Conservation (phyloP, 2,797 vertebrate genomes). For the Xiphophorus birchmanni region DNA sequence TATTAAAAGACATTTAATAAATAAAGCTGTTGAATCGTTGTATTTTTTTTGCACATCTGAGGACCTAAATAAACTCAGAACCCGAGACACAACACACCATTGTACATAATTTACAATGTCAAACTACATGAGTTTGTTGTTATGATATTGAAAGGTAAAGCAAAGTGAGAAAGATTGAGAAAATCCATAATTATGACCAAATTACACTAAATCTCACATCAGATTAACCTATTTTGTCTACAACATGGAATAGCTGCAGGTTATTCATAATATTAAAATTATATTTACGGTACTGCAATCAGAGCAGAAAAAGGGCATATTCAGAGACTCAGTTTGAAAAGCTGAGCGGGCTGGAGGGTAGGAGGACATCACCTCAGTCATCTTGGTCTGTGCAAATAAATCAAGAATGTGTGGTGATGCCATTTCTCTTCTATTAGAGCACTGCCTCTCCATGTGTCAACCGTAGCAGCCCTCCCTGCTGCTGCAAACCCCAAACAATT, state of each 20-base stretch:
- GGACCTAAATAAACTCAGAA: background rate
- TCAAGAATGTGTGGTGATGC: slow-evolving; percentile 32
- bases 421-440: slow-evolving; percentile 61
- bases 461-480: slow-evolving; percentile 40
- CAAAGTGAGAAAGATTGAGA: background rate
- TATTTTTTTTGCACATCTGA: background rate
- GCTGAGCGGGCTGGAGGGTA: background rate
- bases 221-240: background rate
- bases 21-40: background rate
- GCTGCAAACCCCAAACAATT: slow-evolving; percentile 25
- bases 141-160: background rate
- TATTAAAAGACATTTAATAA: background rate
- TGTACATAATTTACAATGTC: background rate
- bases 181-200: background rate
- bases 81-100: background rate
- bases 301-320: slow-evolving; percentile 6
- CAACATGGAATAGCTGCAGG: background rate
- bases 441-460: slow-evolving; percentile 65
- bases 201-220: background rate
- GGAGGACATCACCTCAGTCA: slow-evolving; percentile 9
- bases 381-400: slow-evolving; percentile 30
- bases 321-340: slow-evolving; percentile 21
- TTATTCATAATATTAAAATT: background rate
- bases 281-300: slow-evolving; percentile 32
- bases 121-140: background rate